Conservation (phyloP, 2,113 vertebrate genomes). For the Nothoprocta perdicaria region DNA sequence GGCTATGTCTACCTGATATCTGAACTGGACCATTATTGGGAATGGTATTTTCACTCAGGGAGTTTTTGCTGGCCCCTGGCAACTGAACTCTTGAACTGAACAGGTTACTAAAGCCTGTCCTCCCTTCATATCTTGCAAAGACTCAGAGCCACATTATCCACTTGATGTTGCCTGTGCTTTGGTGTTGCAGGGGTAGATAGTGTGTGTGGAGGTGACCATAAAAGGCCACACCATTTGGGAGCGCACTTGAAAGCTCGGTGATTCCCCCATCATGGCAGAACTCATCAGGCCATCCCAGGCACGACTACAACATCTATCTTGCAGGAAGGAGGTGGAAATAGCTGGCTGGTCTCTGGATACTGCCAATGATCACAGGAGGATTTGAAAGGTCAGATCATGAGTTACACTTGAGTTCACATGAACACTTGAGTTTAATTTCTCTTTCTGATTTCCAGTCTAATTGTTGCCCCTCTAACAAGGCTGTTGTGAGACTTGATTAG, state of each 20-base stretch:
- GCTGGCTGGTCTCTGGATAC: background rate
- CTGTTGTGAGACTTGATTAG: background rate
- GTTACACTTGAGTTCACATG: background rate
- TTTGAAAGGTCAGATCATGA: background rate
- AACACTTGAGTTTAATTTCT: background rate
- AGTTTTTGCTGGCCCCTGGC: too few species aligned
- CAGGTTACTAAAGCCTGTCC: background rate
- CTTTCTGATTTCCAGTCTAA: background rate
- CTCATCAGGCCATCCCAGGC: background rate
- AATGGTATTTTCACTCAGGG: too few species aligned
- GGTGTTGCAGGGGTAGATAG: background rate
- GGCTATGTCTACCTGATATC: too few species aligned
- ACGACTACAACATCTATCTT: background rate
- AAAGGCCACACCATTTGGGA: background rate
- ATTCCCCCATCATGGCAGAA: background rate
- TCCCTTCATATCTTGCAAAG: background rate
- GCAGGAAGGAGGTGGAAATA: background rate
- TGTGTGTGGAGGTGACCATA: background rate
- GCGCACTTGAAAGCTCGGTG: background rate
- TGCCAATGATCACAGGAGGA: too few species aligned
- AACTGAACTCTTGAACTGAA: background rate
- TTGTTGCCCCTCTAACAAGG: background rate
- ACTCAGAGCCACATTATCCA: background rate
- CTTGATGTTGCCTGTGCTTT: background rate
- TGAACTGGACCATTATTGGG: too few species aligned